Evolutionary conservation across 1,140 invertebrate species (phyloP), one percentile per base, ranked within the genome.

Genomic region (Scaptomyza montana): DNA sequence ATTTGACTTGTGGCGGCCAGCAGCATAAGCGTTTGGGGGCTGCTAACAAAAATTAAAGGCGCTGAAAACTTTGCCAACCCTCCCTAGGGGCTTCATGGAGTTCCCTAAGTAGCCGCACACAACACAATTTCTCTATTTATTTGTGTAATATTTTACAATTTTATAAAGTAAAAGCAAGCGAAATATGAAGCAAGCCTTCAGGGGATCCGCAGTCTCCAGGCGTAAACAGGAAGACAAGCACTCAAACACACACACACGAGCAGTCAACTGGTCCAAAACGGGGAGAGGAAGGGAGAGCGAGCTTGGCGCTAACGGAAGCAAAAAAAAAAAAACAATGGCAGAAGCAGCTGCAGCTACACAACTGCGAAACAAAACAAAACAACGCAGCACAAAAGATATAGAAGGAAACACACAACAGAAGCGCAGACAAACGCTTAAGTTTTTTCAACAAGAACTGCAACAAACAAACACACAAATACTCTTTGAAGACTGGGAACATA

Each of bases 131-230:
- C 74, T 87, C 70, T 87, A 81, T 87, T 86, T 86, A 86, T 86
- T 86, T 87, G 67, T 75, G 64, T 87, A 87, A 86, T 86, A 86
- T 87, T 86, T 86, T 81, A 86, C 81, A 87, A 86, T 87, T 86
- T 86, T 80, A 87, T 81, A 78, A 86, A 86, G 81, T 78, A 74
- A 86, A 77, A 67, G 61, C 60, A 56, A 47, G 56, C 64, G 74
- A 85, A 86, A 86, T 87, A 75, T 75, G 69, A 80, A 68, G 61
- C 57, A 77, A 47, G 59, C 69, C 80, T 67, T 57, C 56, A 53
- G 63, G 46, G 70, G 69, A 80, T 67, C 62, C 56, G 50, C 56
- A 49, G 70, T 69, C 66, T 57, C 74, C 65, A 75, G 81, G 74
- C 74, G 63, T 63, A 64, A 86, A 81, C 82, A 86, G 81, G 82